phyloP scores from a whole-genome alignment of 2,113 vertebrate genomes.

The Calypte anna region DNA sequence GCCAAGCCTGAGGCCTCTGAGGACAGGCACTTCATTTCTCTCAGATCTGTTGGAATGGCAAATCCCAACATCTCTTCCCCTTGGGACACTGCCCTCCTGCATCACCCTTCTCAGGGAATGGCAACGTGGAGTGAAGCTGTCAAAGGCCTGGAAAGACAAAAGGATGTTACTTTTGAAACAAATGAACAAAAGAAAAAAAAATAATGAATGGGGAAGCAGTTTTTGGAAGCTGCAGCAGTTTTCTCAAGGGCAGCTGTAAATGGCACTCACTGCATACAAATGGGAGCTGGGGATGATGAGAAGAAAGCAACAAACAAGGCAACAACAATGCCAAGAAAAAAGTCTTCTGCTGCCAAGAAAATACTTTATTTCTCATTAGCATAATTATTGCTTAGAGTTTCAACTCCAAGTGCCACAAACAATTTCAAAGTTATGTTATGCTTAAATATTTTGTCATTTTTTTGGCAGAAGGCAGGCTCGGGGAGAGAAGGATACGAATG shows the following conservation, averaged over 20 bases:
- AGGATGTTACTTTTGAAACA: background rate
- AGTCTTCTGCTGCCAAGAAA: constrained; percentile 51
- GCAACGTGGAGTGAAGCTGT: background rate
- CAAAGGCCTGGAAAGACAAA: constrained; percentile 3
- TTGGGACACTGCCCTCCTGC: background rate
- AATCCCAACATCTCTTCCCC: background rate
- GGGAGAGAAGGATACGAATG: background rate
- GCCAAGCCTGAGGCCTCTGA: background rate
- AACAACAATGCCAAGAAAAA: constrained; percentile 42
- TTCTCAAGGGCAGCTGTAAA: constrained; percentile 54
- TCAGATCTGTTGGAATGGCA: background rate
- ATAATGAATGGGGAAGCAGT: background rate
- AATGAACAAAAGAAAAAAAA: background rate
- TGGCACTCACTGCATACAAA: constrained; percentile 5
- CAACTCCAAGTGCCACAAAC: constrained; percentile 14
- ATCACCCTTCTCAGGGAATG: background rate
- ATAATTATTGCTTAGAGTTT: constrained; percentile 60
- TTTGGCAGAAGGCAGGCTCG: background rate
- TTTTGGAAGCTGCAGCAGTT: constrained; percentile 13
- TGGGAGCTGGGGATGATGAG: background rate
- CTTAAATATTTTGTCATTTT: constrained; percentile 44
- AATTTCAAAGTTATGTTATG: constrained; percentile 32
- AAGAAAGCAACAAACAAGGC: constrained; percentile 41
- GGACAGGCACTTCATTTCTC: background rate
- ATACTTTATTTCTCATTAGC: constrained; percentile 51